Conservation (phyloP, 2,797 vertebrate species). For the Pangasius mekongensis region DNA sequence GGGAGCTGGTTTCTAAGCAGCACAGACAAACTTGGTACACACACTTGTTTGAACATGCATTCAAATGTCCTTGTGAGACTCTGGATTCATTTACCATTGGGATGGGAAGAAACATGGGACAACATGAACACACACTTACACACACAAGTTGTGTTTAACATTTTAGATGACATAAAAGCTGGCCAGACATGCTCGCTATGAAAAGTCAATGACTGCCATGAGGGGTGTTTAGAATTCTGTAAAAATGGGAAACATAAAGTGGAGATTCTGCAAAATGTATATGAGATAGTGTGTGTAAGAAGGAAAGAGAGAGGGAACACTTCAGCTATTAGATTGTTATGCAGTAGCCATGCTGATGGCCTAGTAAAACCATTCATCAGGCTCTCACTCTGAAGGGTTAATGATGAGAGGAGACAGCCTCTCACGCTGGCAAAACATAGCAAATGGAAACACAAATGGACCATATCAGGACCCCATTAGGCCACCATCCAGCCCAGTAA, state of each 20-base stretch:
- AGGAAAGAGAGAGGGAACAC: neutral
- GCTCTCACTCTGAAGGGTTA: slow-evolving; percentile 13
- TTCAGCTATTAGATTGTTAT: neutral
- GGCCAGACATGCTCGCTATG: slow-evolving; percentile 1
- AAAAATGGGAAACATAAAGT: slow-evolving; percentile 18
- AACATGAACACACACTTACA: slow-evolving; percentile 21
- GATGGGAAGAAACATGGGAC: neutral
- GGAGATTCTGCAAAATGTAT: slow-evolving; percentile 12
- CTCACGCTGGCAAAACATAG: neutral
- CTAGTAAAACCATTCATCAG: neutral
- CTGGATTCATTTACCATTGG: slow-evolving; percentile 1
- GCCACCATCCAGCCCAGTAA: slow-evolving; percentile 24
- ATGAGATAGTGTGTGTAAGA: neutral
- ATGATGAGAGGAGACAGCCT: neutral
- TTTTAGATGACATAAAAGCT: slow-evolving; percentile 14
- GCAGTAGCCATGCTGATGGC: neutral
- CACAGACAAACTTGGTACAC: slow-evolving; percentile 18
- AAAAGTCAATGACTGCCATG: slow-evolving; percentile 7
- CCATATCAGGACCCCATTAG: slow-evolving; percentile 44
- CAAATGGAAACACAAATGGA: slow-evolving; percentile 28
- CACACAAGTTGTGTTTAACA: slow-evolving; percentile 17
- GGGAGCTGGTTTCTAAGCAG: slow-evolving; percentile 6
- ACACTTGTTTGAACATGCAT: slow-evolving; percentile 30
- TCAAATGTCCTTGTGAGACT: neutral
- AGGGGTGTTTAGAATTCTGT: neutral